A percentile compares a stretch with the other conserved stretches of the same genome.
Evolutionary conservation across 2,113 vertebrate species (phyloP).

Genomic region (Prinia subflava): DNA sequence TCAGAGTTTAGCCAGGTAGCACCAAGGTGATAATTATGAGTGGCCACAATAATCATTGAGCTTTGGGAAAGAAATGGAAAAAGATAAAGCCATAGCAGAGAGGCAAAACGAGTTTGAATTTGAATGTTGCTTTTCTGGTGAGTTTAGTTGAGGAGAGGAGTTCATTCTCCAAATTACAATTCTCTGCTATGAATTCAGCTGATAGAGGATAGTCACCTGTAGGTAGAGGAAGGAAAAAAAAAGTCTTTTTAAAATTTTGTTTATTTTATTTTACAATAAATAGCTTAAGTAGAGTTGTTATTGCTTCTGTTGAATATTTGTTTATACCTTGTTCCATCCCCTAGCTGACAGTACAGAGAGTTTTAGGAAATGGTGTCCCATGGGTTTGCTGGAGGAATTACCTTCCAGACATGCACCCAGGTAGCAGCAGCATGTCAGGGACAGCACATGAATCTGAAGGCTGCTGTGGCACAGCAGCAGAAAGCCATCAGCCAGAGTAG

Average conservation of each 20-base stretch:
- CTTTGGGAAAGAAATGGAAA: background rate
- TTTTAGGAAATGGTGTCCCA: background rate
- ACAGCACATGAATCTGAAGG: background rate
- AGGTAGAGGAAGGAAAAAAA: background rate
- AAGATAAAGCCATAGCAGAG: background rate
- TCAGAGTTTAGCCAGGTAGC: background rate
- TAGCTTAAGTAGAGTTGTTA: background rate
- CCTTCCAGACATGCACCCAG: background rate
- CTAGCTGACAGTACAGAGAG: background rate
- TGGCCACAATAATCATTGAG: background rate
- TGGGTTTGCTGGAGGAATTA: background rate
- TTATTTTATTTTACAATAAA: background rate
- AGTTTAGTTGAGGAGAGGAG: background rate
- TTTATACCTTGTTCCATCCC: background rate
- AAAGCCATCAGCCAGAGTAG: background rate
- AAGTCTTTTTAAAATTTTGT: rapidly evolving
- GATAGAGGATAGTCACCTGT: background rate
- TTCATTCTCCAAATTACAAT: background rate
- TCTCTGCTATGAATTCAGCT: background rate
- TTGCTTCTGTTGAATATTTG: background rate
- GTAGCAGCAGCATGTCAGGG: background rate
- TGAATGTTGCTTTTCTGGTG: background rate
- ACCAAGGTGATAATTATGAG: background rate
- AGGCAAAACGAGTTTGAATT: background rate
- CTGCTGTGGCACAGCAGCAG: background rate